phyloP scores from a whole-genome alignment of 2,113 vertebrate genomes.

The Paramormyrops kingsleyae region DNA sequence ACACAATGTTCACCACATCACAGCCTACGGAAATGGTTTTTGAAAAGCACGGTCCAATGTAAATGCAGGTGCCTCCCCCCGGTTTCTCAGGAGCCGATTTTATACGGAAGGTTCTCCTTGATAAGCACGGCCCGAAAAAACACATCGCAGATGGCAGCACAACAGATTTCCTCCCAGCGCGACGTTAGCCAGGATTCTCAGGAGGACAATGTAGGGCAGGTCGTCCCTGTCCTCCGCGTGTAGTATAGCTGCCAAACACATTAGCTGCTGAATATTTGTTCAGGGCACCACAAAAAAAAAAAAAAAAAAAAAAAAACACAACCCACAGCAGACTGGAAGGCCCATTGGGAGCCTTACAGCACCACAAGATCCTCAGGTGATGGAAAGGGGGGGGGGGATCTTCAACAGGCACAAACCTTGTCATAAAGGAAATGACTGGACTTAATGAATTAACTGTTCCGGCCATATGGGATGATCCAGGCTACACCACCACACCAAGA shows the following conservation, averaged over 20 bases:
- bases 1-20: background rate
- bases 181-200: background rate
- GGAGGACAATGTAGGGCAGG: slow-evolving; percentile 1
- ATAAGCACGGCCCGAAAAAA: background rate
- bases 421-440: background rate
- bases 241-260: background rate
- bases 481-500: background rate
- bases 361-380: background rate
- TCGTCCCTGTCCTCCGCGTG: background rate
- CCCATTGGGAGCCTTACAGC: background rate
- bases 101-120: background rate
- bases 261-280: background rate
- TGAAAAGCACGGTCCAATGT: background rate
- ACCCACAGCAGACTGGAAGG: background rate
- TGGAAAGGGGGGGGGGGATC: background rate
- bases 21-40: background rate
- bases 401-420: background rate
- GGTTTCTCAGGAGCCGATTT: background rate
- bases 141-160: background rate
- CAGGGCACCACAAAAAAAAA: background rate
- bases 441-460: background rate
- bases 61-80: background rate
- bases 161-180: background rate
- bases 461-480: background rate
- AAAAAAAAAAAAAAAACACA: background rate